Evolutionary conservation across 2,113 vertebrate genomes (phyloP), one percentile per base, ranked within the genome.

Genomic region (Daboia siamensis): DNA sequence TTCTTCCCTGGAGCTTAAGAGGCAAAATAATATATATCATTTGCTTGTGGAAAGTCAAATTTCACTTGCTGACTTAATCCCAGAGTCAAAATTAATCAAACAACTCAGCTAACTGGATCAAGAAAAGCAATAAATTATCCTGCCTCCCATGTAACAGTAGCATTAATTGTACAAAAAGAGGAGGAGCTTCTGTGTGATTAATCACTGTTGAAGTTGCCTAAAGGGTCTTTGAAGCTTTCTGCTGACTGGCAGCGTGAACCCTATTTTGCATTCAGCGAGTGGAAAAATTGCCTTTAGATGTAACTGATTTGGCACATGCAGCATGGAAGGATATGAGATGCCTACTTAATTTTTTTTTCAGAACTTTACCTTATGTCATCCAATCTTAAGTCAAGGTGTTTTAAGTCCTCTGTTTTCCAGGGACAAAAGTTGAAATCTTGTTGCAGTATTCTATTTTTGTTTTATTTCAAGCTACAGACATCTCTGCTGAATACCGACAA

Each of bases 51-150:
- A 96, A 80, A 96, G 96, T 97, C 95, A 96, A 95, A 97, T 97
- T 97, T 97, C 96, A 96, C 95, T 94, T 94, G 95, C 96, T 96
- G 96, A 97, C 95, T 97, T 97, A 97, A 97, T 97, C 96, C 96
- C 95, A 96, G 91, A 96, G 96, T 95, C 96, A 91, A 96, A 97
- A 97, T 97, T 97, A 97, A 97, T 97, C 96, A 97, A 94, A 95
- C 96, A 96, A 94, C 93, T 94, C 69, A 94, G 96, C 96, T 96
- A 96, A 97, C 94, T 96, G 95, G 93, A 97, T 96, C 96, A 96
- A 93, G 94, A 96, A 95, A 93, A 86, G 90, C 61, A 91, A 97
- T 97, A 95, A 97, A 96, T 97, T 97, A 97, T 90, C 57, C 93
- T 95, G 95, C 95, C 93, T 95, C 94, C 95, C 94, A 94, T 94